Evolutionary conservation across 2,113 vertebrate genomes (phyloP), one percentile per base, ranked within the genome.

Genomic region (Nestor notabilis): DNA sequence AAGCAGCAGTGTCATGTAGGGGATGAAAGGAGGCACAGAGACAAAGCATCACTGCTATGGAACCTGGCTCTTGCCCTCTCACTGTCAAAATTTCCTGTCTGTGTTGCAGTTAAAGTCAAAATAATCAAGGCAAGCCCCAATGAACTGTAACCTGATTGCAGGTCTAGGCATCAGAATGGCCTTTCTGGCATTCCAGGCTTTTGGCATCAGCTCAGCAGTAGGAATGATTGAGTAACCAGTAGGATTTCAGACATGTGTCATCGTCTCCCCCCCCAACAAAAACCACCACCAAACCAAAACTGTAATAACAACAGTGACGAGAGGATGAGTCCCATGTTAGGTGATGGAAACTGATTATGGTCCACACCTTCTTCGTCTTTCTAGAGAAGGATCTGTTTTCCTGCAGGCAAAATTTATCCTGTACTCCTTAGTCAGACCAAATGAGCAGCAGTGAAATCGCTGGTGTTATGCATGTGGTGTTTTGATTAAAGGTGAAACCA

Each of bases 401-500:
- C 70, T 76, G 29, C 75, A 61, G 84, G 83, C 56, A 29, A 79
- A 80, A 24, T 53, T 83, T 65, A 80, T 55, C n/a, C n/a, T 86
- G 49, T 11, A 13, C 21, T 74, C 43, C 56, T 89, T 90, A 78
- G 27, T 86, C 82, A 87, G 66, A 87, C 16, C 17, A 7, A 7
- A 49, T 76, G 29, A 87, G 58, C 68, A 74, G 76, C 43, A 82
- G 47, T 64, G 72, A 60, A 90, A 47, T 89, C 1, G 23, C 49
- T 64, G 41, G 53, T 71, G 53, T 80, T n/a, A 56, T 33, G n/a
- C 3, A 0, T 56, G 71, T 80, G 65, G 83, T 61, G 41, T 86
- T 80, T 80, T n/a, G 80, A 64, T 29, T 88, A 63, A 92, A 93
- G 87, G 60, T 85, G 89, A 95, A 66, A 29, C 78, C 37, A 83